These are phyloP conservation scores for Drosophila orena DNA, from an alignment of 1,140 invertebrate species.

Conservation along the genomic window DNA sequence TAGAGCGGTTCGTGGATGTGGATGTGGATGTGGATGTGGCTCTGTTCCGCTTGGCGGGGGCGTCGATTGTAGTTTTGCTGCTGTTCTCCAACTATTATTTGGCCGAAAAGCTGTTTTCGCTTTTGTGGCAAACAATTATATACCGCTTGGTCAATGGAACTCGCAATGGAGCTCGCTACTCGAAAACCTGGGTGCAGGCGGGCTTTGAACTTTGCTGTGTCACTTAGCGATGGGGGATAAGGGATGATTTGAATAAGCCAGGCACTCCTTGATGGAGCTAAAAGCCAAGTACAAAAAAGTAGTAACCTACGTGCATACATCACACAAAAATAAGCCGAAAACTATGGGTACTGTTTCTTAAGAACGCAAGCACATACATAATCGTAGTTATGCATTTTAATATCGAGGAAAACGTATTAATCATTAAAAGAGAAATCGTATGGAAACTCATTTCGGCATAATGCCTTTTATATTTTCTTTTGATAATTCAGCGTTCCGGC, in stretches of 20 bases:
- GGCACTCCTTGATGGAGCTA: constrained; percentile 12
- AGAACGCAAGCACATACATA: background rate
- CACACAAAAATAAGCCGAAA: too few species aligned
- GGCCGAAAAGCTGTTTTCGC: constrained; percentile 56
- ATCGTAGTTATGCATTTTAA: constrained; percentile 5
- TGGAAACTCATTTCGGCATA: constrained; percentile 16
- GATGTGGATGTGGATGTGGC: background rate
- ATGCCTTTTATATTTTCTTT: constrained; percentile 30
- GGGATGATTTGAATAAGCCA: background rate
- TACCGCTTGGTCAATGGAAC: constrained; percentile 64
- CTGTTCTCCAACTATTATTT: constrained; percentile 49
- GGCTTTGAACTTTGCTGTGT: constrained; percentile 67
- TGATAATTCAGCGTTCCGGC: constrained; percentile 23
- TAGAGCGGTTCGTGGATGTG: background rate
- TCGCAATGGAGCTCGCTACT: constrained; percentile 40
- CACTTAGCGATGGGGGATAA: constrained; percentile 39
- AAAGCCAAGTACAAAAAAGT: background rate
- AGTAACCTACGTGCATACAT: too few species aligned
- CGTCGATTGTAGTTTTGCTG: constrained; percentile 41
- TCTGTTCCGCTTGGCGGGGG: constrained; percentile 72
- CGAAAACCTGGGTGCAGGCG: constrained; percentile 42
- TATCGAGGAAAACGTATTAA: constrained; percentile 21
- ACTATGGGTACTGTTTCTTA: too few species aligned
- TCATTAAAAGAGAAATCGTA: constrained; percentile 44
- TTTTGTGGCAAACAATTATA: constrained; percentile 46